Evolutionary conservation across 2,113 vertebrate species (phyloP).

Genomic region (Onychostoma macrolepis): DNA sequence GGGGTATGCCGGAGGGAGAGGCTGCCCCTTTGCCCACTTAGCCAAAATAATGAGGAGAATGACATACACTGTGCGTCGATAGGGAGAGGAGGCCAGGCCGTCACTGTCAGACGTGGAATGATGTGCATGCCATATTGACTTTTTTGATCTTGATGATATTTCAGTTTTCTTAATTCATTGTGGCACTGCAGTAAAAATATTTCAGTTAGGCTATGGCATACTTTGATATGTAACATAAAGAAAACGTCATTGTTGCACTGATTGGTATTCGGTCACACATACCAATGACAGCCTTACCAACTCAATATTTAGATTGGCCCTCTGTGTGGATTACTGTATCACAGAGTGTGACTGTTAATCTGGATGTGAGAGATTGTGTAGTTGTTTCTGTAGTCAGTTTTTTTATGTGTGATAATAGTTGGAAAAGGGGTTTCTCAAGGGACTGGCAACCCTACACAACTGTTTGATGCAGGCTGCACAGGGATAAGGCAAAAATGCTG

Average conservation of each 20-base stretch:
- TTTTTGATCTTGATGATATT: constrained; percentile 2
- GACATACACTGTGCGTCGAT: constrained; percentile 70
- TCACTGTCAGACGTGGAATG: constrained; percentile 66
- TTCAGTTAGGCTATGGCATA: background rate
- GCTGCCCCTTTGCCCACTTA: constrained; percentile 56
- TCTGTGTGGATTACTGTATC: constrained; percentile 30
- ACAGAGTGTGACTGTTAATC: constrained; percentile 40
- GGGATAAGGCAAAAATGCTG: background rate
- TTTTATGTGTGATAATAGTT: background rate
- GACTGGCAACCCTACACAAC: background rate
- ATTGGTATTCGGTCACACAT: background rate
- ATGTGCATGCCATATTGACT: constrained; percentile 69
- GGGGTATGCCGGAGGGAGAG: constrained; percentile 49
- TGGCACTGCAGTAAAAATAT: background rate
- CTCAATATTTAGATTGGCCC: constrained; percentile 26
- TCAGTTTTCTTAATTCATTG: background rate
- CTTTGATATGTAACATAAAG: background rate
- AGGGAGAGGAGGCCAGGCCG: constrained; percentile 67
- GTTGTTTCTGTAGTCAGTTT: background rate
- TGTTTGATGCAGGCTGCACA: background rate
- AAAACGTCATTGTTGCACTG: background rate
- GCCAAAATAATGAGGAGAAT: constrained; percentile 75
- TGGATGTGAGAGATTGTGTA: constrained; percentile 7
- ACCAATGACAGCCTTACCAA: no score
- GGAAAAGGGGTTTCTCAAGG: background rate